Evolutionary conservation across 2,888 invertebrate species (phyloP).

Genomic region (Eulithis testata): DNA sequence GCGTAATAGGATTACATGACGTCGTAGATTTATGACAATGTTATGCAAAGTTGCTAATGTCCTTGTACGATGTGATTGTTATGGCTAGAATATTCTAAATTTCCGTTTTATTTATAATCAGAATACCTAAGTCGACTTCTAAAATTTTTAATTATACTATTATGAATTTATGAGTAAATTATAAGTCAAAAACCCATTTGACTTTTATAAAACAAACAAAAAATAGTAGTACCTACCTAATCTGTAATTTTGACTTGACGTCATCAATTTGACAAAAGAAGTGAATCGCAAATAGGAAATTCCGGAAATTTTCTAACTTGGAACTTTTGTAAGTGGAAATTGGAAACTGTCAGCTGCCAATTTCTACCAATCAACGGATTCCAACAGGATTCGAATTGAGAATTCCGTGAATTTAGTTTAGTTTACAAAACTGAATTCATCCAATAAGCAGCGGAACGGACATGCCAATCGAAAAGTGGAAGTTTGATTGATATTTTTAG

Average conservation of each 20-base stretch:
- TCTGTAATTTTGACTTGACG: background rate
- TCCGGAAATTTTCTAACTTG: constrained; percentile 10
- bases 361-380: constrained; percentile 38
- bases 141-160: too few species aligned
- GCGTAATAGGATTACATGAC: constrained; percentile 21
- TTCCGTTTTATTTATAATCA: too few species aligned
- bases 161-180: too few species aligned
- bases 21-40: constrained; percentile 12
- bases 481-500: background rate
- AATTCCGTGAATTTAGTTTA: constrained; percentile 15
- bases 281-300: constrained; percentile 3
- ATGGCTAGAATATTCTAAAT: background rate
- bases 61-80: background rate
- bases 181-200: too few species aligned
- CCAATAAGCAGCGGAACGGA: background rate
- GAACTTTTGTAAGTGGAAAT: constrained; percentile 32
- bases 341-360: constrained; percentile 37
- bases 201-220: too few species aligned
- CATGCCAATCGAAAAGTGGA: background rate
- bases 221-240: background rate
- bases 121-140: too few species aligned
- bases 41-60: background rate
- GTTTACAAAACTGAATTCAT: background rate
- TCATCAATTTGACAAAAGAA: background rate
- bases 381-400: constrained; percentile 28